Conservation (phyloP, 2,797 vertebrate species). For the Micromesistius poutassou region DNA sequence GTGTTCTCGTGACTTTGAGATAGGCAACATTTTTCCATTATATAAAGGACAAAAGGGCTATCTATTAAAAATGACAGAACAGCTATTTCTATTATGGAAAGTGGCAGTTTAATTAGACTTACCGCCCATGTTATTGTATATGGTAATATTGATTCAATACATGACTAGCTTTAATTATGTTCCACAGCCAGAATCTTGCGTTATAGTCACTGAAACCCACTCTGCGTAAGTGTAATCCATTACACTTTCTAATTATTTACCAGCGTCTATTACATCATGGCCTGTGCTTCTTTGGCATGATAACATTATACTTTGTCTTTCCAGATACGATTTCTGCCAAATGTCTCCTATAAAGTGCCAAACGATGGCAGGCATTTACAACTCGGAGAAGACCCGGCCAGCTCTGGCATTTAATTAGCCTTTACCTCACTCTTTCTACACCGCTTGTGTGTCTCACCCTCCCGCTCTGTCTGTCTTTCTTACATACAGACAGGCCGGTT, state of each 20-base stretch:
- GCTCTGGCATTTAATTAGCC: conserved; percentile 31
- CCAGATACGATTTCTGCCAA: conserved; percentile 38
- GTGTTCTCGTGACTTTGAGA: background rate
- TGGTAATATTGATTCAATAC: background rate
- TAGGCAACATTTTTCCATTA: background rate
- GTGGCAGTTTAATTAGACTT: conserved; percentile 54
- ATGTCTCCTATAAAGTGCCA: conserved; percentile 32
- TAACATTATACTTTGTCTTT: conserved; percentile 38
- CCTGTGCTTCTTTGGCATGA: conserved; percentile 45
- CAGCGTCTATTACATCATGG: conserved; percentile 43
- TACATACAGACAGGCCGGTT: background rate
- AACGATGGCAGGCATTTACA: conserved; percentile 43
- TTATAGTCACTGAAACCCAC: conserved; percentile 11
- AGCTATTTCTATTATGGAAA: conserved; percentile 45
- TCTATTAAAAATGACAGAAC: conserved; percentile 28
- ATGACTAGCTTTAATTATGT: background rate
- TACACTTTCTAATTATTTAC: conserved; percentile 28
- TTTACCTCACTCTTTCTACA: conserved; percentile 15
- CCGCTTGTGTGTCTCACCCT: background rate
- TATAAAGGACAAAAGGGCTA: conserved; percentile 34
- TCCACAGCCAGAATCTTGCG: background rate
- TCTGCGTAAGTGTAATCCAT: background rate
- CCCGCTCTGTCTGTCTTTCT: background rate
- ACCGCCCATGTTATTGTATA: conserved; percentile 21
- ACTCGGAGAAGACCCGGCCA: conserved; percentile 39